Conservation (phyloP, 2,797 vertebrate genomes). For the Sarcophilus harrisii region DNA sequence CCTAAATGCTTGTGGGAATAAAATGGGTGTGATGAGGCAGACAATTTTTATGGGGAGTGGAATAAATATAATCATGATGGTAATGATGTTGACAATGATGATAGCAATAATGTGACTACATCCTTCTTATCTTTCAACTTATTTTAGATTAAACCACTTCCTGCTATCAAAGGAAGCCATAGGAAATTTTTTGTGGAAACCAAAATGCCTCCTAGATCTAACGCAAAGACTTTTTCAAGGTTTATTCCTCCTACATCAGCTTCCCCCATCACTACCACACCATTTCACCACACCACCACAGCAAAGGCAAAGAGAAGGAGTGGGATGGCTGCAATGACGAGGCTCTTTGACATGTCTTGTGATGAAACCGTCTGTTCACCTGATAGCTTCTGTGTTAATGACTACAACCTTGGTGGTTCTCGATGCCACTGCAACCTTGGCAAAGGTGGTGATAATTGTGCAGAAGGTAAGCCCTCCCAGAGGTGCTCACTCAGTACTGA, state of each 20-base stretch:
- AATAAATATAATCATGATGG: neutral
- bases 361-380: constrained; percentile 92
- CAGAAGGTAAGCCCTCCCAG: constrained; percentile 86
- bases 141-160: constrained; percentile 90
- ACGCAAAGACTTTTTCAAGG: constrained; percentile 75
- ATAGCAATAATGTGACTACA: neutral
- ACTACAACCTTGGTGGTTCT: constrained; percentile 90
- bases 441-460: constrained; percentile 89
- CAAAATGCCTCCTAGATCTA: constrained; percentile 80
- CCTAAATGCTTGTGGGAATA: neutral
- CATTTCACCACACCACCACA: constrained; percentile 17
- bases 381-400: constrained; percentile 94
- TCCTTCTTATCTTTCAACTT: constrained; percentile 42
- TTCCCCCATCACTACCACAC: neutral
- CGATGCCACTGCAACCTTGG: constrained; percentile 96
- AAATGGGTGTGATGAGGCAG: neutral
- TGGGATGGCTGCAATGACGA: constrained; percentile 71
- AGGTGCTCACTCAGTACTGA: constrained; percentile 32
- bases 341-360: constrained; percentile 89
- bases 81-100: neutral
- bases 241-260: constrained; percentile 67
- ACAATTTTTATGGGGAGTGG: neutral
- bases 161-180: constrained; percentile 85
- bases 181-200: constrained; percentile 89
- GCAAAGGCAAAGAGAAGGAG: constrained; percentile 72